Conservation (phyloP, 2,888 invertebrate genomes). For the Pycnomerus fuliginosus region DNA sequence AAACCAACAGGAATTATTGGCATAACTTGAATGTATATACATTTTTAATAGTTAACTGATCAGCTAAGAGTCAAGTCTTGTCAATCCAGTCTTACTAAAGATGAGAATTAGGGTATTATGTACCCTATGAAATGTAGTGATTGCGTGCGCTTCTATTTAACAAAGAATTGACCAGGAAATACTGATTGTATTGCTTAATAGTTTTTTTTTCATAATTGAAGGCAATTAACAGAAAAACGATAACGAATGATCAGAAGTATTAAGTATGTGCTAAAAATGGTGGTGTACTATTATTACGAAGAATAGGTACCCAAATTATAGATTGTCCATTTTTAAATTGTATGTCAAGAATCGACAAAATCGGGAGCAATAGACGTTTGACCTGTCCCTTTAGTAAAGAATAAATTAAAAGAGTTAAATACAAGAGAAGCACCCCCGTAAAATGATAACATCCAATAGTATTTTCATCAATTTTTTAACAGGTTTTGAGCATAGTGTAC, state of each 20-base stretch:
- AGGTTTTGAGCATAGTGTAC: slow-evolving; percentile 15
- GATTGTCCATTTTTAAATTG: not conserved
- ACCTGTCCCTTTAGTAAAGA: not conserved
- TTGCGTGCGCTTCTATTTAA: not conserved
- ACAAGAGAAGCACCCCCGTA: slow-evolving; percentile 8
- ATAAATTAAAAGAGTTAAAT: slow-evolving; percentile 1
- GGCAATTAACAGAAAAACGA: too few relatives aligned
- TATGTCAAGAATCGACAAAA: not conserved
- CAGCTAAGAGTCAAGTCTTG: not conserved
- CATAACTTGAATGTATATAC: slow-evolving; percentile 1
- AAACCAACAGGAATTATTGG: slow-evolving; percentile 9
- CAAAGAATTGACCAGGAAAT: not conserved
- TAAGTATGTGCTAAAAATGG: not conserved
- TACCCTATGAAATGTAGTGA: not conserved
- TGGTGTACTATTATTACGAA: not conserved
- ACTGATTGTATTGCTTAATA: not conserved
- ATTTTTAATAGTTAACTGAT: not conserved
- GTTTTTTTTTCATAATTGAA: too few relatives aligned
- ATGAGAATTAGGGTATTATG: slow-evolving; percentile 11
- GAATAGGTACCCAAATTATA: too few relatives aligned
- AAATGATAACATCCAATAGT: slow-evolving; percentile 2
- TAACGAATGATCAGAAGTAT: not conserved
- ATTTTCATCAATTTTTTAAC: slow-evolving; percentile 9
- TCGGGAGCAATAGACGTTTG: slow-evolving; percentile 2
- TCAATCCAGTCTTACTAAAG: slow-evolving; percentile 22